These are phyloP conservation scores for Mola mola DNA, from an alignment of 2,113 vertebrate genomes.

Conservation along the genomic window DNA sequence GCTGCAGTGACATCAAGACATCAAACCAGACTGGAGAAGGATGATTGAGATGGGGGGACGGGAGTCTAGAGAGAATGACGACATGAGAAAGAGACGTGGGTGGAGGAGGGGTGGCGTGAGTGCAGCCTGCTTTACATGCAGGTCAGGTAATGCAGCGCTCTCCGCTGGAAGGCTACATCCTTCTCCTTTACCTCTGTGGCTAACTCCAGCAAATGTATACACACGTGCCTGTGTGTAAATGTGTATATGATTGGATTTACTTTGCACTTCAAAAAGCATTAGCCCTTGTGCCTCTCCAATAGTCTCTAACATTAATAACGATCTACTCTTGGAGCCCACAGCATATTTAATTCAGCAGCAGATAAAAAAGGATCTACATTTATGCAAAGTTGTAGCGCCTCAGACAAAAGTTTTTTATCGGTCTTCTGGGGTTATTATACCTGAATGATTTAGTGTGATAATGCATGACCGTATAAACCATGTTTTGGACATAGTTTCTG, in stretches of 20 bases:
- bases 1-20: constrained; percentile 18
- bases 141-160: constrained; percentile 77
- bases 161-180: constrained; percentile 60
- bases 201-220: constrained; percentile 20
- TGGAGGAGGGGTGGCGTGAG: constrained; percentile 65
- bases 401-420: constrained; percentile 4
- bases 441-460: constrained; percentile 13
- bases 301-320: constrained; percentile 8
- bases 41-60: constrained; percentile 35
- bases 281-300: constrained; percentile 6
- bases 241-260: constrained; percentile 1
- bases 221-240: constrained; percentile 1
- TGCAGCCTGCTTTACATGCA: constrained; percentile 80
- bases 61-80: constrained; percentile 63
- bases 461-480: background rate
- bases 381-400: background rate
- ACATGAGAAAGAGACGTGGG: constrained; percentile 59
- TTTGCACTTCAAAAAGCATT: constrained; percentile 9
- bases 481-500: constrained; percentile 1
- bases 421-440: constrained; percentile 4
- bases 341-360: constrained; percentile 40
- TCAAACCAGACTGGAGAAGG: constrained; percentile 38
- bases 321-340: background rate
- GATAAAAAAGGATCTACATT: constrained; percentile 25
- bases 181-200: constrained; percentile 46